Percentiles rank a stretch among this genome's conserved stretches.
These are phyloP conservation scores for Physeter macrocephalus DNA, from an alignment of 2,113 vertebrate species.

Conservation along the genomic window DNA sequence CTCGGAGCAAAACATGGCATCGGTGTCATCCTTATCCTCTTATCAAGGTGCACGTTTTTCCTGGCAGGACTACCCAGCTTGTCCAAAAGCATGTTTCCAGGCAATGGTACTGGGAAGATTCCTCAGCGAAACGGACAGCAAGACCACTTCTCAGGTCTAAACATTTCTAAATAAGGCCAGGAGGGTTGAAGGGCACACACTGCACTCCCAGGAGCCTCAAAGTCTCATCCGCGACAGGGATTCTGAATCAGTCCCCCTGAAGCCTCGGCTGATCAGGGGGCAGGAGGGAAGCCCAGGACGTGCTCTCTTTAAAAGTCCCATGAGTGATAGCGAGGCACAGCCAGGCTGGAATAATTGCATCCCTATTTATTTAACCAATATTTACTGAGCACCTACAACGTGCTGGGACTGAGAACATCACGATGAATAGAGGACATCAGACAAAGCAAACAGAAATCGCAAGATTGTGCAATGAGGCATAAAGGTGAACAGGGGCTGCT, in stretches of 20 bases:
- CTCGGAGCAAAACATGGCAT: not conserved
- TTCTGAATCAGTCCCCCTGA: not conserved
- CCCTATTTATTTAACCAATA: not conserved
- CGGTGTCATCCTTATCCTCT: not conserved
- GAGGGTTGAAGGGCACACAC: not conserved
- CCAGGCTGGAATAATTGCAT: not conserved
- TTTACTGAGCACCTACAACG: not conserved
- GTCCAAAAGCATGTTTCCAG: not conserved
- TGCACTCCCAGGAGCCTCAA: not conserved
- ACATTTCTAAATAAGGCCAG: not conserved
- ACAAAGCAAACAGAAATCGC: not conserved
- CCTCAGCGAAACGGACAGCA: not conserved
- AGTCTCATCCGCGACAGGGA: not conserved
- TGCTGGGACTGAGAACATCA: not conserved
- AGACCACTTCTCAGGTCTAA: not conserved
- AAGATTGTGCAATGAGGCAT: not conserved
- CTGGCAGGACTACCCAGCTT: not conserved
- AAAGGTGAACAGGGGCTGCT: not conserved
- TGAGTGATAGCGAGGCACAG: not conserved
- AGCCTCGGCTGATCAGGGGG: accelerated
- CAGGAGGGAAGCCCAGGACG: not conserved
- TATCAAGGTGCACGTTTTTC: not conserved
- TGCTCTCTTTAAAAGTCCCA: not conserved
- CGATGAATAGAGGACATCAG: not conserved
- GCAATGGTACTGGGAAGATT: not conserved